phyloP scores from a whole-genome alignment of 2,113 vertebrate species.

The Neodontobutis hainanensis region DNA sequence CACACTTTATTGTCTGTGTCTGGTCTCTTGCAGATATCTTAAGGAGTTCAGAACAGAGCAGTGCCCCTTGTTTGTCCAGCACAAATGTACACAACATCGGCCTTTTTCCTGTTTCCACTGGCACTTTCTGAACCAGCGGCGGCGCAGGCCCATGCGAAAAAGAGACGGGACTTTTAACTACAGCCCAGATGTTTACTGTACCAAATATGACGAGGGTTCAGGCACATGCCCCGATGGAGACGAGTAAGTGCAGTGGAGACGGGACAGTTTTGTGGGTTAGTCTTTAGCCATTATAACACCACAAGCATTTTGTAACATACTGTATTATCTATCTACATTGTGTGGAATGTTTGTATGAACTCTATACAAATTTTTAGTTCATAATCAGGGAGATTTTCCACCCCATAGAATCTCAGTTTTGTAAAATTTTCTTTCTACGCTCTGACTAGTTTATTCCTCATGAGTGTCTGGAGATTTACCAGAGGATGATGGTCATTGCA shows the following conservation, averaged over 20 bases:
- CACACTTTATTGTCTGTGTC: not conserved
- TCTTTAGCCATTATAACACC: too few species aligned
- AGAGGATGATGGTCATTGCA: not conserved
- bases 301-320: too few species aligned
- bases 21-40: constrained; percentile 83
- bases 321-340: too few species aligned
- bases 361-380: too few species aligned
- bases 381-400: too few species aligned
- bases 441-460: too few species aligned
- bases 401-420: too few species aligned
- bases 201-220: constrained; percentile 96
- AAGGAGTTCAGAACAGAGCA: constrained; percentile 98
- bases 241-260: constrained; percentile 83
- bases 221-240: constrained; percentile 96
- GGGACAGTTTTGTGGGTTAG: not conserved
- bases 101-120: constrained; percentile 98
- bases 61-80: constrained; percentile 96
- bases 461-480: too few species aligned
- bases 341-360: too few species aligned
- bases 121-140: constrained; percentile 97
- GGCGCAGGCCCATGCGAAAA: constrained; percentile 92
- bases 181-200: constrained; percentile 97
- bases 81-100: constrained; percentile 96
- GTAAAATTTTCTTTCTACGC: too few species aligned
- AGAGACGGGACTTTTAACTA: constrained; percentile 98